Evolutionary conservation across 92 coral and sea anemone species (phyloP).

Genomic region (Scolanthus callimorphus): DNA sequence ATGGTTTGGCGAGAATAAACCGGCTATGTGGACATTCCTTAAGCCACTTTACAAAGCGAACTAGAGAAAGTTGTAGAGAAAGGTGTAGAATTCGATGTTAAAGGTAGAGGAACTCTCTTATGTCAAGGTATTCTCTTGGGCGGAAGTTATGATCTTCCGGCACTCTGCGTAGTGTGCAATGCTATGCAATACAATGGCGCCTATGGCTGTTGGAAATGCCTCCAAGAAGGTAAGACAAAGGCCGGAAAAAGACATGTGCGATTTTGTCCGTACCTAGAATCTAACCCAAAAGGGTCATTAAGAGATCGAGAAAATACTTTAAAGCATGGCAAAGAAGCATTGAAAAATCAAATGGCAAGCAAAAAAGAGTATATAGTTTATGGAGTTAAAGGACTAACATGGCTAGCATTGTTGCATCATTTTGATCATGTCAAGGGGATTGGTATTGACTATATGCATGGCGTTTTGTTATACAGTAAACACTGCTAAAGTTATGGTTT

Average conservation of each 20-base stretch:
- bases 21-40: constrained; percentile 62
- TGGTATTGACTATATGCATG: constrained; percentile 59
- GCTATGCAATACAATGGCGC: constrained; percentile 65
- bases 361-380: constrained; percentile 4
- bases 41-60: constrained; percentile 29
- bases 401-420: constrained; percentile 45
- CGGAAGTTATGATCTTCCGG: constrained; percentile 52
- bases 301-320: constrained; percentile 19
- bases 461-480: constrained; percentile 38
- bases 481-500: constrained; percentile 24
- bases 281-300: constrained; percentile 53
- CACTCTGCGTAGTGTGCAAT: constrained; percentile 58
- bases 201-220: constrained; percentile 63
- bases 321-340: constrained; percentile 30
- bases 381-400: constrained; percentile 49
- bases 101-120: constrained; percentile 39
- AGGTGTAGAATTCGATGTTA: constrained; percentile 46
- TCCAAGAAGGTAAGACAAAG: constrained; percentile 53
- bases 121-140: constrained; percentile 40
- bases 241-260: too few species aligned
- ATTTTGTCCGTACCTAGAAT: constrained; percentile 24
- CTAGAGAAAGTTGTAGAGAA: constrained; percentile 41
- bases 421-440: constrained; percentile 50
- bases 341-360: background rate
- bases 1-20: constrained; percentile 70